Conservation (phyloP, 2,888 invertebrate genomes). For the Odontomyia ornata region DNA sequence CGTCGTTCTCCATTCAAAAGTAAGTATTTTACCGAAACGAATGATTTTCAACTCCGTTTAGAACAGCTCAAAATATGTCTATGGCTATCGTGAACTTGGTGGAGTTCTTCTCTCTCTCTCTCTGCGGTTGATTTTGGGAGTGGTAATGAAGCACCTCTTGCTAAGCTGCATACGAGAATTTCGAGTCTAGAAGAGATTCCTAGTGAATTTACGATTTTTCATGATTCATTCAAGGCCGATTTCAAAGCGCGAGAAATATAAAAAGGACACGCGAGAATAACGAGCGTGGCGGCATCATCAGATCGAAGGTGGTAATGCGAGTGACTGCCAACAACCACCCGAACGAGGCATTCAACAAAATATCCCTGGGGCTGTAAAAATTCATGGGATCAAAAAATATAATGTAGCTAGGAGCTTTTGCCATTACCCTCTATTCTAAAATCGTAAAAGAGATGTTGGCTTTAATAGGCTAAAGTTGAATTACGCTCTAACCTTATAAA, state of each 20-base stretch:
- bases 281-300: not conserved
- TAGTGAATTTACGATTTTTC: conserved; percentile 31
- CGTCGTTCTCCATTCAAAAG: not conserved
- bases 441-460: conserved; percentile 41
- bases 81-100: too few relatives aligned
- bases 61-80: not conserved
- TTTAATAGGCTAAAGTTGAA: conserved; percentile 43
- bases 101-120: too few relatives aligned
- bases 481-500: conserved; percentile 36
- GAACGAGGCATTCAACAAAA: not conserved
- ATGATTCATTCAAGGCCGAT: conserved; percentile 30
- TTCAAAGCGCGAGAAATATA: conserved; percentile 17
- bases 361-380: conserved; percentile 30
- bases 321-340: too few relatives aligned
- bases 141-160: too few relatives aligned
- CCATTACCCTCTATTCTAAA: conserved; percentile 39
- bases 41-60: not conserved
- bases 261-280: not conserved
- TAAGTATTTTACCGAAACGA: not conserved
- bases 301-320: conserved; percentile 4
- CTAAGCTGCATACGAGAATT: not conserved
- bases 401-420: conserved; percentile 29
- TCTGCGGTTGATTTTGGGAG: too few relatives aligned
- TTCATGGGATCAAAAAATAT: conserved; percentile 38
- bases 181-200: not conserved